Evolutionary conservation across 2,888 invertebrate genomes (phyloP).

Genomic region (Dinocampus coccinellae): DNA sequence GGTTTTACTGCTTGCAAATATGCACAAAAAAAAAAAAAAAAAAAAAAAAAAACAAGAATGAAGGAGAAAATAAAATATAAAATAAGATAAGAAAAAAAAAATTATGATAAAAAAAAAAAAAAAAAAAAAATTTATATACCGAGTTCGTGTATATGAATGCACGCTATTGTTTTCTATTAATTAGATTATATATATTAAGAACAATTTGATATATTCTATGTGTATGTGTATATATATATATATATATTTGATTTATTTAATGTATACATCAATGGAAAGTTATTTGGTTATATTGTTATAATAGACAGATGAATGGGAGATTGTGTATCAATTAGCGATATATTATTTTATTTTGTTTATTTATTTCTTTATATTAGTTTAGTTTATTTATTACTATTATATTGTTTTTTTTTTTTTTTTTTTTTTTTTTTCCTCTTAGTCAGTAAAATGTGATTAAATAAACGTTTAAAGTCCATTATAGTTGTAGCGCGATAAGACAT

Average conservation of each 20-base stretch:
- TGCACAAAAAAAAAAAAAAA: background rate
- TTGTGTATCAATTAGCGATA: background rate
- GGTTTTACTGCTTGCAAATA: conserved; percentile 22
- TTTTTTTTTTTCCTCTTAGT: background rate
- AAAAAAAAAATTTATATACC: conserved; percentile 35
- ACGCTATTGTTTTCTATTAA: conserved; percentile 25
- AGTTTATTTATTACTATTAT: background rate
- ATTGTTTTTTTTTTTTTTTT: background rate
- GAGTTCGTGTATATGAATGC: conserved; percentile 24
- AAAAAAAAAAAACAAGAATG: background rate
- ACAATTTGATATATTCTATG: background rate
- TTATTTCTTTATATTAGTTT: background rate
- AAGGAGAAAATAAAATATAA: background rate
- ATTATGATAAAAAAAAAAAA: background rate
- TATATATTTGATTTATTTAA: background rate
- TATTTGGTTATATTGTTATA: conserved; percentile 7
- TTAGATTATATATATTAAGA: conserved; percentile 20
- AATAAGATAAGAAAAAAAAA: background rate
- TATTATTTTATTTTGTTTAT: background rate
- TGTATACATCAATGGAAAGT: background rate
- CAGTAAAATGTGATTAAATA: conserved; percentile 4
- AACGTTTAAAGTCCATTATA: conserved; percentile 21
- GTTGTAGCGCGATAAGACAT: conserved; percentile 17
- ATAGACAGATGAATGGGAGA: conserved; percentile 6
- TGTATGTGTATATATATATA: background rate